phyloP scores from a whole-genome alignment of 2,113 vertebrate species.

The Pomatostomus ruficeps region DNA sequence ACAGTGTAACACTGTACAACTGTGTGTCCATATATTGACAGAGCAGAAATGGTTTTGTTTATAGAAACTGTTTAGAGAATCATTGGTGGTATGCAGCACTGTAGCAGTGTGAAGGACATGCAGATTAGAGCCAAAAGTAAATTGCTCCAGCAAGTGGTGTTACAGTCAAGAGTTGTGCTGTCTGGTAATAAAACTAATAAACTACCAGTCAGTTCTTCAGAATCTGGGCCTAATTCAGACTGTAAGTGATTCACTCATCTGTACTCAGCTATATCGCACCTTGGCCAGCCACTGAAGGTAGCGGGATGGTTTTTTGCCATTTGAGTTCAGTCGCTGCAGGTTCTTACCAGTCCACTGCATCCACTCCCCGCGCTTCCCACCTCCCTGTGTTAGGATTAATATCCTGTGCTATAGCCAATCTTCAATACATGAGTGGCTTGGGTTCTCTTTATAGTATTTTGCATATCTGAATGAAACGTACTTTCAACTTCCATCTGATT shows the following conservation, averaged over 20 bases:
- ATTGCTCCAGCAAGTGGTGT: neutral
- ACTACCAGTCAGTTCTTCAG: neutral
- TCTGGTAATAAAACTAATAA: neutral
- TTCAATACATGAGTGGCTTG: neutral
- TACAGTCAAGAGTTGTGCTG: neutral
- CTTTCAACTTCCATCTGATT: neutral
- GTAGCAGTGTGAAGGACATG: neutral
- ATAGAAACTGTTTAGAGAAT: neutral
- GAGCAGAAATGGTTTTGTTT: neutral
- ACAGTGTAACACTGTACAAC: neutral
- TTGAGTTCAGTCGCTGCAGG: neutral
- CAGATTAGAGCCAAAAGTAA: neutral
- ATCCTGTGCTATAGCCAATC: neutral
- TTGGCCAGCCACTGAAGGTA: neutral
- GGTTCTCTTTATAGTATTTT: neutral
- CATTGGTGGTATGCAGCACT: too few species aligned
- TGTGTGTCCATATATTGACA: neutral
- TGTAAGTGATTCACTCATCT: neutral
- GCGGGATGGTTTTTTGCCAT: neutral
- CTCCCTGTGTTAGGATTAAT: neutral
- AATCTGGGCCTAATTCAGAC: neutral
- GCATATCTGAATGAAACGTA: rapidly evolving
- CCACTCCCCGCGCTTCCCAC: neutral
- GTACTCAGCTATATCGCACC: neutral
- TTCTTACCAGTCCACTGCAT: neutral